Conservation (phyloP, 2,113 vertebrate genomes). For the Scomber japonicus region DNA sequence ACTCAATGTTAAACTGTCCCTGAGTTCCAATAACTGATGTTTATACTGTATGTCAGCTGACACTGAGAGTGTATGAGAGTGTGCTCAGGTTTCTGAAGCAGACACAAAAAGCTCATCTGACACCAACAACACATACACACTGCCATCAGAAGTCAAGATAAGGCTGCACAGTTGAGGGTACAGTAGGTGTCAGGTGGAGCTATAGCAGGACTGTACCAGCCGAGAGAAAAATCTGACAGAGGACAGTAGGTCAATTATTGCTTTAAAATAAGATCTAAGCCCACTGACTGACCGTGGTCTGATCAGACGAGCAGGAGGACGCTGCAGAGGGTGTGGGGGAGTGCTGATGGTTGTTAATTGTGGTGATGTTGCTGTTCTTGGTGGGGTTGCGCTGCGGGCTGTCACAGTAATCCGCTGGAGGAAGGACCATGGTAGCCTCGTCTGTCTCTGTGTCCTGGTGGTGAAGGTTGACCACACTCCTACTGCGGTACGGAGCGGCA, state of each 20-base stretch:
- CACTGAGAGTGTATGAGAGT: constrained; percentile 30
- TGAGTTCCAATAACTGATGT: neutral
- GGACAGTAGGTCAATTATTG: constrained; percentile 1
- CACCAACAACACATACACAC: constrained; percentile 13
- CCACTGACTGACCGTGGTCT: constrained; percentile 73
- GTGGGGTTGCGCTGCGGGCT: constrained; percentile 29
- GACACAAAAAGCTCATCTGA: constrained; percentile 53
- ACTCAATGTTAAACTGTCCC: neutral
- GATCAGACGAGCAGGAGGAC: constrained; percentile 67
- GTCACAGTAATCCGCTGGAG: constrained; percentile 90
- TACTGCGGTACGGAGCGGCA: constrained; percentile 83
- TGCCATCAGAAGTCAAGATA: constrained; percentile 47
- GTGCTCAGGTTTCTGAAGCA: constrained; percentile 40
- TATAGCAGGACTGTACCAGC: neutral
- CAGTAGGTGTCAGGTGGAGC: constrained; percentile 61
- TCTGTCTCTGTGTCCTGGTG: constrained; percentile 87
- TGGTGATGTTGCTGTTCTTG: constrained; percentile 43
- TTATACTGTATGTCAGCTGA: constrained; percentile 4
- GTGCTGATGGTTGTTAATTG: constrained; percentile 61
- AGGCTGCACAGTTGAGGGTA: constrained; percentile 42
- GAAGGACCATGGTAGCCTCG: constrained; percentile 88
- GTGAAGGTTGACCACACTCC: constrained; percentile 91
- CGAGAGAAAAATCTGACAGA: neutral
- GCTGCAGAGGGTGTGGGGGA: constrained; percentile 71
- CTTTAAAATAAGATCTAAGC: neutral